These are phyloP conservation scores for Chrysemys picta DNA, from an alignment of 2,113 vertebrate species.

Conservation along the genomic window DNA sequence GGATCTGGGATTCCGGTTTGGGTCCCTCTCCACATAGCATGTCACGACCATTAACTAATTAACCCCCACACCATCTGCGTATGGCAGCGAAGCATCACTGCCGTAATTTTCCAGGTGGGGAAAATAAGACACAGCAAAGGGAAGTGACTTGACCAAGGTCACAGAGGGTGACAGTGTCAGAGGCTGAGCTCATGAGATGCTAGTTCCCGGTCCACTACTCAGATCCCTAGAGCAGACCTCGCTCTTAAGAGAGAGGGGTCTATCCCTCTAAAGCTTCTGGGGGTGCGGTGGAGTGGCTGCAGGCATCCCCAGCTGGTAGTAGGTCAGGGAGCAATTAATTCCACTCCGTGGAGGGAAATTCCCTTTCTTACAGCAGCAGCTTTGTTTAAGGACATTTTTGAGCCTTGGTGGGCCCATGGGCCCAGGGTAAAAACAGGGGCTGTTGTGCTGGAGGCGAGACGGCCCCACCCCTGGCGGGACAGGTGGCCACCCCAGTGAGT, in stretches of 20 bases:
- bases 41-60: fast-evolving
- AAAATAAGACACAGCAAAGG: not conserved
- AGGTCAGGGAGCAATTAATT: not conserved
- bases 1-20: not conserved
- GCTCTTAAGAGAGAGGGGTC: not conserved
- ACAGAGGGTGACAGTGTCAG: not conserved
- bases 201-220: not conserved
- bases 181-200: not conserved
- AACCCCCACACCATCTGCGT: not conserved
- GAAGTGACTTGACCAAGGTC: fast-evolving
- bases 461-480: not conserved
- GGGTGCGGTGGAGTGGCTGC: not conserved
- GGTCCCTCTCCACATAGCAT: not conserved
- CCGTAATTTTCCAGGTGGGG: fast-evolving
- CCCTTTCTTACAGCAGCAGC: not conserved
- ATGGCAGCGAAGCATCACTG: not conserved
- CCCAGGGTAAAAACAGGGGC: not conserved
- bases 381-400: fast-evolving
- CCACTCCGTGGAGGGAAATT: slow-evolving; percentile 16
- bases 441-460: not conserved
- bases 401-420: slow-evolving; percentile 21
- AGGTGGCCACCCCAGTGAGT: slow-evolving; percentile 25
- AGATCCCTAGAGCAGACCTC: not conserved
- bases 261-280: not conserved
- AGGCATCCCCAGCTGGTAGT: not conserved